A percentile compares a stretch with the other conserved stretches of the same genome.
Evolutionary conservation across 2,888 invertebrate species (phyloP).

Genomic region (Drosophila fungiperda): DNA sequence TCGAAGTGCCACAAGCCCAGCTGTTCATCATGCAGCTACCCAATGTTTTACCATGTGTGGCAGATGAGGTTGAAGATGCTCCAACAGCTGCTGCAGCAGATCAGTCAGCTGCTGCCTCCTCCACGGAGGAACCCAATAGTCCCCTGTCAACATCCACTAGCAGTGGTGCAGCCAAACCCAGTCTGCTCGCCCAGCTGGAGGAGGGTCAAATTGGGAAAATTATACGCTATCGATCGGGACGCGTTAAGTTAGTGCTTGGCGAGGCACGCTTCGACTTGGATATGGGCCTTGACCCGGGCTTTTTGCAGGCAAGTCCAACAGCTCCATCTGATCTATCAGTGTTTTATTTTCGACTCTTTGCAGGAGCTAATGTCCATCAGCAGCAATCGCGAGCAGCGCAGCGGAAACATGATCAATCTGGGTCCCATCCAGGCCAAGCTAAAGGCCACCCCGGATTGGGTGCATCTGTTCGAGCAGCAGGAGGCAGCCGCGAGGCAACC

Average conservation of each 20-base stretch:
- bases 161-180: slow-evolving; percentile 34
- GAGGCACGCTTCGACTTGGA: slow-evolving; percentile 87
- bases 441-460: slow-evolving; percentile 87
- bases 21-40: slow-evolving; percentile 83
- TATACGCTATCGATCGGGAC: slow-evolving; percentile 87
- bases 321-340: no score
- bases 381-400: slow-evolving; percentile 86
- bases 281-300: slow-evolving; percentile 87
- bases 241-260: slow-evolving; percentile 86
- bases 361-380: slow-evolving; percentile 87
- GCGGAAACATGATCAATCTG: slow-evolving; percentile 87
- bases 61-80: slow-evolving; percentile 59
- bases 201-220: slow-evolving; percentile 88
- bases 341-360: background rate
- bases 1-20: slow-evolving; percentile 76
- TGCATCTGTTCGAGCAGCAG: slow-evolving; percentile 78
- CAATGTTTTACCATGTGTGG: slow-evolving; percentile 65
- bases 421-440: slow-evolving; percentile 87
- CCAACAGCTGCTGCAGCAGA: slow-evolving; percentile 11
- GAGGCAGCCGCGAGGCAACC: slow-evolving; percentile 44
- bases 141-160: slow-evolving; percentile 17
- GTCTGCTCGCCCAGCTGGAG: slow-evolving; percentile 83
- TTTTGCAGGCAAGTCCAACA: slow-evolving; percentile 84
- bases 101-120: slow-evolving; percentile 1
- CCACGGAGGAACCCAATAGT: slow-evolving; percentile 39